These are phyloP conservation scores for Tachypleus tridentatus DNA, from an alignment of 1,140 invertebrate genomes.

Conservation along the genomic window DNA sequence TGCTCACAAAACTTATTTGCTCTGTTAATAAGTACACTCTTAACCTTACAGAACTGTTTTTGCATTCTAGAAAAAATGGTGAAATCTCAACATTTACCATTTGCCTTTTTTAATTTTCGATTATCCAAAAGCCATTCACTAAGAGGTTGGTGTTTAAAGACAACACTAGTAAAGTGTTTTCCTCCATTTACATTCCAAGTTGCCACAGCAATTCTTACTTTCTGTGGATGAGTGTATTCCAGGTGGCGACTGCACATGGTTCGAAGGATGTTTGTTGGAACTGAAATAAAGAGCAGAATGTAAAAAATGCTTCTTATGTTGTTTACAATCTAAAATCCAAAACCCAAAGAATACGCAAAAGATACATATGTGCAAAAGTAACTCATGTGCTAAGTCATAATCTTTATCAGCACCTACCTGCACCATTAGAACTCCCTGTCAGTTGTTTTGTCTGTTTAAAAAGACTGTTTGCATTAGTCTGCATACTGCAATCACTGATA, in stretches of 20 bases:
- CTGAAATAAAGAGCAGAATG: slow-evolving; percentile 28
- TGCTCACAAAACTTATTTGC: not conserved
- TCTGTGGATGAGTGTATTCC: slow-evolving; percentile 63
- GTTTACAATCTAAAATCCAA: slow-evolving; percentile 4
- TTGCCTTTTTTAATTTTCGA: slow-evolving; percentile 11
- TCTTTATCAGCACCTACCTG: too few species aligned
- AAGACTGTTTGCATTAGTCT: too few species aligned
- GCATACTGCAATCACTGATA: too few species aligned
- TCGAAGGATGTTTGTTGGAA: slow-evolving; percentile 55
- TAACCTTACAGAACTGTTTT: not conserved
- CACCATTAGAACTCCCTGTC: too few species aligned
- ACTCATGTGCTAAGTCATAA: too few species aligned
- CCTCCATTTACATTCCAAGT: slow-evolving; percentile 99
- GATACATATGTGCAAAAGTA: slow-evolving; percentile 6
- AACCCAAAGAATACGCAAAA: slow-evolving; percentile 2
- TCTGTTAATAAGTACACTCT: not conserved
- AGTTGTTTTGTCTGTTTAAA: too few species aligned
- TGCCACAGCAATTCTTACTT: slow-evolving; percentile 70
- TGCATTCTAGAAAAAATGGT: too few species aligned
- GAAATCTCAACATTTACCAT: slow-evolving; percentile 6
- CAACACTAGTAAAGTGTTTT: slow-evolving; percentile 93
- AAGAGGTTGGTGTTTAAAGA: slow-evolving; percentile 84
- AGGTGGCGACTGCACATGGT: slow-evolving; percentile 49
- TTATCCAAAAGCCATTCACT: slow-evolving; percentile 89
- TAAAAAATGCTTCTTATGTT: not conserved